Evolutionary conservation across 2,797 vertebrate species (phyloP), one percentile per base, ranked within the genome.

Genomic region (Cirrhinus mrigala): DNA sequence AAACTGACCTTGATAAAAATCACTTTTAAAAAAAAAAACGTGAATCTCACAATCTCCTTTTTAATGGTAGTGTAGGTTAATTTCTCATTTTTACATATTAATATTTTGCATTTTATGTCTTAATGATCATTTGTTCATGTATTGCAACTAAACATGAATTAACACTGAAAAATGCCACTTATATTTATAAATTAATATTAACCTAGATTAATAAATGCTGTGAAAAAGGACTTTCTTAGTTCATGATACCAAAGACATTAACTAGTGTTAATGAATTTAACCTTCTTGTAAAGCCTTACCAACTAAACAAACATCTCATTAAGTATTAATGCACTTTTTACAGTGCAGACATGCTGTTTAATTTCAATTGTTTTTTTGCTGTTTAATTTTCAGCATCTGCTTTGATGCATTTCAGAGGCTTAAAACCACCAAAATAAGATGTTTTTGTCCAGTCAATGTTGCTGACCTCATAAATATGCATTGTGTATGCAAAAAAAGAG

Each of bases 321-420:
- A 48, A 48, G 27, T 11, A 79, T 79, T n/a, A 64, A 33, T 64
- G 16, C 1, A 0, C 29, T 56, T 60, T 68, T 44, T 66, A 66
- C 37, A 79, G 58, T 15, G 29, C 56, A 44, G 40, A 62, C 18
- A 22, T 4, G 27, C 18, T n/a, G 27, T 68, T 79, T 62, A 48
- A 7, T 79, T 62, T 27, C n/a, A 46, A 40, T 46, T 74, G 24
- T 27, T 27, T 79, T 27, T 62, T 27, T 6, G 10, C 9, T 7
- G 9, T 79, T 79, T 66, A 52, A 6, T 68, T 80, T 15, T 66
- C 18, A 50, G 62, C 62, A 52, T 48, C 29, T 50, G 24, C 46
- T 68, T 80, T 68, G 18, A 68, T 80, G 18, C 40, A 52, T 37
- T 33, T 50, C 46, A 52, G 40, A 79, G 27, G 18, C 78, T 68